Conservation (phyloP, 1,140 invertebrate genomes). For the Thaumetopoea pityocampa region DNA sequence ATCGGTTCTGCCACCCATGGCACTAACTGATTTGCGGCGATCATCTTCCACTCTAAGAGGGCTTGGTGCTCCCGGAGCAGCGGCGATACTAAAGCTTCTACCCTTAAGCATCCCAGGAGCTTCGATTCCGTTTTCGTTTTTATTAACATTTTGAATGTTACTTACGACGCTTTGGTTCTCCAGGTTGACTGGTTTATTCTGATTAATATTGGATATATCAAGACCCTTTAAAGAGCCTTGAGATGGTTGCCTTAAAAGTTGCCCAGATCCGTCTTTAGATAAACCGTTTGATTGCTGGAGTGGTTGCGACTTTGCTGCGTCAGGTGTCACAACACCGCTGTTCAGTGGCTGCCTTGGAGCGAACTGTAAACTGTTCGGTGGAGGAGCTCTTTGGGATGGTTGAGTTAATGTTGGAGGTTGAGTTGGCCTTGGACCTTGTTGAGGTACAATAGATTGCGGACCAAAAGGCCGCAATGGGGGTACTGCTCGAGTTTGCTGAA, state of each 20-base stretch:
- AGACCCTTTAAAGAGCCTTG: constrained; percentile 54
- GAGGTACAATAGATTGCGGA: constrained; percentile 49
- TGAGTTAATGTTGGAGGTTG: constrained; percentile 44
- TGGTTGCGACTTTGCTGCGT: constrained; percentile 36
- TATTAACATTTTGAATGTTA: constrained; percentile 45
- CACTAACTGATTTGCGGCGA: constrained; percentile 63
- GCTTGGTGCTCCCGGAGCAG: constrained; percentile 61
- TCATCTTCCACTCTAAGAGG: constrained; percentile 67
- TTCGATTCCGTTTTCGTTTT: constrained; percentile 49
- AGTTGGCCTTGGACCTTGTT: constrained; percentile 43
- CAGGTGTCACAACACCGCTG: constrained; percentile 42
- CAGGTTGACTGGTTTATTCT: constrained; percentile 66
- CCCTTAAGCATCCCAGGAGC: constrained; percentile 54
- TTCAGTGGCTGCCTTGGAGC: constrained; percentile 57
- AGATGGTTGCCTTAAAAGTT: constrained; percentile 59
- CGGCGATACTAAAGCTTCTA: constrained; percentile 72
- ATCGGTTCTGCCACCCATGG: constrained; percentile 55
- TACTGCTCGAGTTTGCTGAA: constrained; percentile 37
- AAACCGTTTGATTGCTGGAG: constrained; percentile 42
- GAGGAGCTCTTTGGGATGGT: constrained; percentile 43
- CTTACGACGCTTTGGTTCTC: constrained; percentile 51
- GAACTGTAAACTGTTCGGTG: constrained; percentile 64
- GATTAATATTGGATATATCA: constrained; percentile 34
- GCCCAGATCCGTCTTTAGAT: constrained; percentile 38
- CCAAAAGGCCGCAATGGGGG: constrained; percentile 34